Evolutionary conservation across 1,140 invertebrate species (phyloP), one percentile per base, ranked within the genome.

Genomic region (Ruditapes philippinarum): DNA sequence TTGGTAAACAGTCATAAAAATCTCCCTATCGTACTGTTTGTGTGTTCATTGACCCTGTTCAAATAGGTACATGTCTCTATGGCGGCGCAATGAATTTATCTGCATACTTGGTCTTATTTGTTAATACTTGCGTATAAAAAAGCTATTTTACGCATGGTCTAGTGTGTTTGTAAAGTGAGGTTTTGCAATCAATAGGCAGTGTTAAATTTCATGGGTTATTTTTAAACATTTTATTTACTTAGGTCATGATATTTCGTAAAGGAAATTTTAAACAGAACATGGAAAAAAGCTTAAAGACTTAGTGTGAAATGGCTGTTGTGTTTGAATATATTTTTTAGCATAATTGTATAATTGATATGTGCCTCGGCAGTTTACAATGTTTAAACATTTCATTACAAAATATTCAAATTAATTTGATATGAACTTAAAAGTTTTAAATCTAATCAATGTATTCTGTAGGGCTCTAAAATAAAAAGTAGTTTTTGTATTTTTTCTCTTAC

Each of bases 51-150:
- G 57, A 62, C 57, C 57, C 57, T 62, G 57, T 62, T 62, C 51
- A 62, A 28, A 62, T 70, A 40, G 65, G 65, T 70, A 38, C 36
- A 70, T 36, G 38, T 70, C 65, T 38, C 65, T 70, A 70, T 70
- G 65, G 65, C 17, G 65, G 36, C 17, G 28, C 33, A 70, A 38
- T 70, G 65, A 70, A 70, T 36, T 19, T 38, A 70, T 70, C 36
- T 70, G 65, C 33, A 70, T 19, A 25, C 65, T 33, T 70, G 28
- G 65, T 70, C 36, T 40, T 70, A 36, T 70, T 70, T 70, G 65
- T 70, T 4, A 70, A 70, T 70, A 70, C 65, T 38, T 36, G 36
- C 38, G 65, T 70, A 70, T n/a, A n/a, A n/a, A 70, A 70, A 70
- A 40, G 33, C 65, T 70, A 14, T 70, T 70, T 70, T 70, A 70